These are phyloP conservation scores for Prunella strophiata DNA, from an alignment of 2,797 vertebrate genomes.

Conservation along the genomic window DNA sequence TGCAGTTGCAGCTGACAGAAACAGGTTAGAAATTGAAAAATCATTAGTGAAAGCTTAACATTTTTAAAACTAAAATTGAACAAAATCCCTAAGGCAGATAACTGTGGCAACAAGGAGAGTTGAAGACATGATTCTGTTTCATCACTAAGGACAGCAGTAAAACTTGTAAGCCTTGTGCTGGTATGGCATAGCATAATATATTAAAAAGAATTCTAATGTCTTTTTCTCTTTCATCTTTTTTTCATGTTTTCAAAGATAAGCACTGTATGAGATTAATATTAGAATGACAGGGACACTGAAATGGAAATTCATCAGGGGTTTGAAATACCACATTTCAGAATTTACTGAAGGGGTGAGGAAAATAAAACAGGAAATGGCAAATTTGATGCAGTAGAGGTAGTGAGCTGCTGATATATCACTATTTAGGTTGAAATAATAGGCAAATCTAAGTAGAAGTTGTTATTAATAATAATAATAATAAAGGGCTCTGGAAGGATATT, in stretches of 20 bases:
- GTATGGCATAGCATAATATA: constrained; percentile 37
- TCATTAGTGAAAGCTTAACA: constrained; percentile 27
- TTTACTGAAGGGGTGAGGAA: not conserved
- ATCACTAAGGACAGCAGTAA: constrained; percentile 28
- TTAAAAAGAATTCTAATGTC: constrained; percentile 52
- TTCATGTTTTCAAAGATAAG: constrained; percentile 46
- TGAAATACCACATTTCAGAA: not conserved
- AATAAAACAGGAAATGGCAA: constrained; percentile 6
- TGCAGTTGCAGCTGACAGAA: not conserved
- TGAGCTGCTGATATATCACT: not conserved
- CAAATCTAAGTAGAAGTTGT: not conserved
- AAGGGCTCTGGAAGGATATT: not conserved
- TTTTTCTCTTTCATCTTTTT: constrained; percentile 60
- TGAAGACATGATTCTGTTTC: constrained; percentile 26
- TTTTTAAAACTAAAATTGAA: constrained; percentile 47
- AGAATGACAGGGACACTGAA: constrained; percentile 31
- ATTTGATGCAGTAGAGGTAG: not conserved
- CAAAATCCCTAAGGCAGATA: constrained; percentile 37
- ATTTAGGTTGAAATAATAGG: not conserved
- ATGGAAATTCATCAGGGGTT: not conserved
- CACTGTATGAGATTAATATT: constrained; percentile 30
- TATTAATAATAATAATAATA: not conserved
- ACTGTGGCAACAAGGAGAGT: constrained; percentile 21
- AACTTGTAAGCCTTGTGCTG: constrained; percentile 15
- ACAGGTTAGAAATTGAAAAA: not conserved